Evolutionary conservation across 2,888 invertebrate species (phyloP).

Genomic region (Acleris cristana): DNA sequence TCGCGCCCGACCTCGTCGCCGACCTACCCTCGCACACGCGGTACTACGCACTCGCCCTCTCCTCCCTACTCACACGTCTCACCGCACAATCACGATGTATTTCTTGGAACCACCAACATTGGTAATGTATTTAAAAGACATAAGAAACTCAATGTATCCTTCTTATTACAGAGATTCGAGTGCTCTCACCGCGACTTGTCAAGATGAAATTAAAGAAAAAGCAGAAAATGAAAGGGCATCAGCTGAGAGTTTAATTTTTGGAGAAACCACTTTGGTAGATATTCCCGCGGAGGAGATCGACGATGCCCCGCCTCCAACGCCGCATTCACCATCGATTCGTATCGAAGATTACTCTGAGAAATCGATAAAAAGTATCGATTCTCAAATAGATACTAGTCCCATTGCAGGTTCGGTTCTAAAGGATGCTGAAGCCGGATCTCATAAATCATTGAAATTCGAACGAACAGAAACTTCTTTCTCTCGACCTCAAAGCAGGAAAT

Average conservation of each 20-base stretch:
- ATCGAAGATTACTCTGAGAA: conserved; percentile 70
- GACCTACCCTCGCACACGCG: conserved; percentile 72
- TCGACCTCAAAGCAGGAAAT: conserved; percentile 50
- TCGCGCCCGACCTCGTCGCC: conserved; percentile 72
- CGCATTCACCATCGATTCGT: conserved; percentile 67
- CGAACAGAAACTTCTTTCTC: conserved; percentile 35
- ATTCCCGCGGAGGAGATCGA: conserved; percentile 45
- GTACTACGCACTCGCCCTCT: conserved; percentile 52
- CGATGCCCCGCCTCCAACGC: conserved; percentile 51
- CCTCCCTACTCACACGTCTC: conserved; percentile 40
- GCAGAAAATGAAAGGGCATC: conserved; percentile 42
- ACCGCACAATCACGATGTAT: conserved; percentile 10
- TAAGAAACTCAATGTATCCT: conserved; percentile 33
- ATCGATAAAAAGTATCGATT: conserved; percentile 50
- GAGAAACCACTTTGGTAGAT: conserved; percentile 46
- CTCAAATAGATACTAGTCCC: conserved; percentile 41
- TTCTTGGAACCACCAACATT: not conserved
- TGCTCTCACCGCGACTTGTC: conserved; percentile 60
- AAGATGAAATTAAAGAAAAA: conserved; percentile 47
- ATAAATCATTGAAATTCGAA: conserved; percentile 44
- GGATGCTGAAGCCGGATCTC: conserved; percentile 42
- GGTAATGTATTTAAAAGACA: conserved; percentile 12
- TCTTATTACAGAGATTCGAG: conserved; percentile 72
- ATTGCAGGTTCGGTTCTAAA: conserved; percentile 20
- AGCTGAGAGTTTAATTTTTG: conserved; percentile 44